phyloP scores from a whole-genome alignment of 2,888 invertebrate species.

The Lasioglossum malachurum region DNA sequence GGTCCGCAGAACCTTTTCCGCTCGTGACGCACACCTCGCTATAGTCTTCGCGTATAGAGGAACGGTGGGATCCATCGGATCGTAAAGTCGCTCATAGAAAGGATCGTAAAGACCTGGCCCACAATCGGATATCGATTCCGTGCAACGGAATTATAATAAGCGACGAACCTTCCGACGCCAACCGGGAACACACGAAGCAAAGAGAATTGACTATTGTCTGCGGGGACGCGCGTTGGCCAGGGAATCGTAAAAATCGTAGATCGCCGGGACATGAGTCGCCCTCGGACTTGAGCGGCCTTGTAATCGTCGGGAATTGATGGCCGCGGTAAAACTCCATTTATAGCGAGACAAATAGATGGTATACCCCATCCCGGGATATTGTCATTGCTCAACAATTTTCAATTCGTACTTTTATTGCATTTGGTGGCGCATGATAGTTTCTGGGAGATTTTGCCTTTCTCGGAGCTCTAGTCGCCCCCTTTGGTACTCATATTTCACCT shows the following conservation, averaged over 20 bases:
- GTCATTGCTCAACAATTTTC: not conserved
- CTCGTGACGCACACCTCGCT: slow-evolving; percentile 36
- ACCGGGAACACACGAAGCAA: not conserved
- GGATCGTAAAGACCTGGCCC: slow-evolving; percentile 60
- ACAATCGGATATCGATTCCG: slow-evolving; percentile 57
- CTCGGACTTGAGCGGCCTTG: not conserved
- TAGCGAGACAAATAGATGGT: not conserved
- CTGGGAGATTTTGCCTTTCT: not conserved
- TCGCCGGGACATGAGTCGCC: not conserved
- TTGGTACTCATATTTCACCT: not conserved
- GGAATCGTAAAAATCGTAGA: slow-evolving; percentile 24
- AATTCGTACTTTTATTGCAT: not conserved
- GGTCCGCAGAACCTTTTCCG: slow-evolving; percentile 37
- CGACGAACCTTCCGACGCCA: slow-evolving; percentile 11
- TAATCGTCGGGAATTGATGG: not conserved
- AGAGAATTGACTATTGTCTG: slow-evolving; percentile 46
- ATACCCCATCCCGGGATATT: not conserved
- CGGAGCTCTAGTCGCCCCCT: not conserved
- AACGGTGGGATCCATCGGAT: slow-evolving; percentile 38
- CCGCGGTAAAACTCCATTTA: not conserved
- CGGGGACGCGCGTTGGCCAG: slow-evolving; percentile 10
- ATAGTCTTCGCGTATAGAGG: slow-evolving; percentile 4
- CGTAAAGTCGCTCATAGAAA: slow-evolving; percentile 61
- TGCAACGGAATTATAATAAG: slow-evolving; percentile 48
- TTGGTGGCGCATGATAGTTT: not conserved